phyloP scores from a whole-genome alignment of 2,113 vertebrate genomes.

The Spea bombifrons region DNA sequence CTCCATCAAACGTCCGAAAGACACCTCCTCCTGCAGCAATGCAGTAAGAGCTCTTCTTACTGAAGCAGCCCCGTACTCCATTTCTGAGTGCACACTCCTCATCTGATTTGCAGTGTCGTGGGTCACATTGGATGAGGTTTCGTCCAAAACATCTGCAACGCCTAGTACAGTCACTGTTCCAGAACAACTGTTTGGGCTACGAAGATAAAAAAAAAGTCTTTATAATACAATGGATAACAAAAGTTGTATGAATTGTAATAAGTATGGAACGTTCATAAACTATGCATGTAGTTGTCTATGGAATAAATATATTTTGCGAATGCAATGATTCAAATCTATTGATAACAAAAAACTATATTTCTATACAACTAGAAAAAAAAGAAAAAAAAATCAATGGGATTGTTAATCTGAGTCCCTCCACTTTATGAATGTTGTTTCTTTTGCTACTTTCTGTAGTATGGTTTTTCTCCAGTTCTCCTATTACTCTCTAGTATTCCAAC shows the following conservation, averaged over 20 bases:
- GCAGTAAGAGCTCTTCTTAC: conserved; percentile 83
- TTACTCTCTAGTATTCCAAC: neutral
- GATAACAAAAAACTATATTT: too few species aligned
- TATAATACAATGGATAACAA: neutral
- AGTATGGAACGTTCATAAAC: too few species aligned
- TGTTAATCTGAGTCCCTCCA: too few species aligned
- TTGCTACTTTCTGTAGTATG: too few species aligned
- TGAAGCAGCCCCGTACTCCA: conserved; percentile 85
- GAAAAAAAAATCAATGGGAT: too few species aligned
- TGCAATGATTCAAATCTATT: too few species aligned
- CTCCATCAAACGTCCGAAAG: conserved; percentile 93
- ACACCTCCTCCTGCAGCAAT: conserved; percentile 87
- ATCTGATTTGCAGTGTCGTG: conserved; percentile 86
- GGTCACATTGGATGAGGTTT: conserved; percentile 96
- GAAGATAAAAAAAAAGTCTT: neutral
- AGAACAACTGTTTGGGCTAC: conserved; percentile 95
- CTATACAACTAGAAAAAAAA: too few species aligned
- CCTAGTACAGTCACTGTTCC: conserved; percentile 90
- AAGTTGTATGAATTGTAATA: too few species aligned
- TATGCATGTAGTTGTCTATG: too few species aligned
- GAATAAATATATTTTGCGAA: too few species aligned
- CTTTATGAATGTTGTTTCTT: too few species aligned
- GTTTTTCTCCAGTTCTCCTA: too few species aligned
- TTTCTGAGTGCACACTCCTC: conserved; percentile 84
- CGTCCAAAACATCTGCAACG: conserved; percentile 94